phyloP scores from a whole-genome alignment of 1,140 invertebrate genomes.

The Panagrolaimus sp. region DNA sequence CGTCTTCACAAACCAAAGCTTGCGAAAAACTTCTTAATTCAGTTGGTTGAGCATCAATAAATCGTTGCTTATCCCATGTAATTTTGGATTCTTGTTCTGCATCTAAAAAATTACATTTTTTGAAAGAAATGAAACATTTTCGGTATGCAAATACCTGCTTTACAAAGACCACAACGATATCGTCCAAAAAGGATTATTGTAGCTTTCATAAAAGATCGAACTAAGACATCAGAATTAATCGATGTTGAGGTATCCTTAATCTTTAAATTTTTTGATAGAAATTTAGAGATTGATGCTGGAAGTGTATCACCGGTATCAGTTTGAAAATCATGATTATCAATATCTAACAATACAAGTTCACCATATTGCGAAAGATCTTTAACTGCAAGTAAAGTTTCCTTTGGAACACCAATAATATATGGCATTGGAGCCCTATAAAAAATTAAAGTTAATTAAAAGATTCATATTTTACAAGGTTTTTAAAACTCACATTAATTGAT shows the following conservation, averaged over 20 bases:
- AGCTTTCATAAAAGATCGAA: slow-evolving; percentile 15
- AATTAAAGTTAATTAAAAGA: background rate
- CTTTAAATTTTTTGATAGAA: background rate
- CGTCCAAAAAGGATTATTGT: slow-evolving; percentile 7
- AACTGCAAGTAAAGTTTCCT: background rate
- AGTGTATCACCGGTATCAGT: background rate
- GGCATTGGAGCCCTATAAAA: slow-evolving; percentile 2
- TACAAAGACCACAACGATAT: slow-evolving; percentile 11
- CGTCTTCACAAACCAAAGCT: slow-evolving; percentile 10
- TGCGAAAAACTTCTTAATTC: background rate
- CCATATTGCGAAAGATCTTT: background rate
- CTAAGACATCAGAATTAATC: background rate
- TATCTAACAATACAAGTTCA: background rate
- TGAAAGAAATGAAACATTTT: too few relatives aligned
- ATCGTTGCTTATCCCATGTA: slow-evolving; percentile 3
- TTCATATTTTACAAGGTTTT: background rate
- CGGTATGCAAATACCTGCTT: slow-evolving; percentile 6
- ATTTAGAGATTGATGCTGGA: background rate
- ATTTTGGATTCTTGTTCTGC: background rate
- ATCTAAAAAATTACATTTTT: background rate
- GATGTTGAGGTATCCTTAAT: background rate
- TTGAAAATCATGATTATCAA: slow-evolving; percentile 1
- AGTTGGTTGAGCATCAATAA: background rate
- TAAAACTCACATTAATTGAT: slow-evolving; percentile 13
- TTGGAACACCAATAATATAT: slow-evolving; percentile 10